Evolutionary conservation across 2,113 vertebrate genomes (phyloP).

Genomic region (Nanorana parkeri): DNA sequence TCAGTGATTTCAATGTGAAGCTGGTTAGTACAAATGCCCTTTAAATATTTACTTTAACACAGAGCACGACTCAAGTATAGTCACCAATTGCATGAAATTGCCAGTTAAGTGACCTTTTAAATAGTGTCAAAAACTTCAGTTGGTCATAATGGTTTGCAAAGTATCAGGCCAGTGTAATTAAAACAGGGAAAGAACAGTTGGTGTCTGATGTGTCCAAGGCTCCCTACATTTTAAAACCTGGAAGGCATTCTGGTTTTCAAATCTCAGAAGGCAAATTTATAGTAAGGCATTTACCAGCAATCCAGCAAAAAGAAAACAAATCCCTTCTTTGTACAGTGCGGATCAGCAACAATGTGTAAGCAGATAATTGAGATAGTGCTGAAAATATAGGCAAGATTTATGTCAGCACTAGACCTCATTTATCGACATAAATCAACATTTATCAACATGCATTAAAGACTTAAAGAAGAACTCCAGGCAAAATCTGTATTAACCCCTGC

Average conservation of each 20-base stretch:
- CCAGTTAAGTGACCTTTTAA: conserved; percentile 43
- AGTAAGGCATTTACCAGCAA: neutral
- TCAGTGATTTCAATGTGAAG: neutral
- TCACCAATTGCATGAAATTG: conserved; percentile 29
- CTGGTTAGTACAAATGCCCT: conserved; percentile 25
- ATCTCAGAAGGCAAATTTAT: conserved; percentile 1
- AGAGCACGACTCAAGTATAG: neutral
- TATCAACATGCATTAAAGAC: too few relatives aligned
- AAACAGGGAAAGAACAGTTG: neutral
- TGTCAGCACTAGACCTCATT: too few relatives aligned
- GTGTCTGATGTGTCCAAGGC: conserved; percentile 1
- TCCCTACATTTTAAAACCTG: conserved; percentile 7
- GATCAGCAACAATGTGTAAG: neutral
- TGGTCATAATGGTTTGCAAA: conserved; percentile 21
- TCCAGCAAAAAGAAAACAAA: neutral
- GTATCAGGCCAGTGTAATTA: conserved; percentile 14
- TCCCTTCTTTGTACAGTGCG: neutral
- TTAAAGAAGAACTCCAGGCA: too few relatives aligned
- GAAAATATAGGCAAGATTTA: too few relatives aligned
- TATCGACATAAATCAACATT: too few relatives aligned
- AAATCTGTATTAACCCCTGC: too few relatives aligned
- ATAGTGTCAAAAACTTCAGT: conserved; percentile 30
- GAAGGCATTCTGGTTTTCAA: conserved; percentile 1
- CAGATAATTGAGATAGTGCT: too few relatives aligned
- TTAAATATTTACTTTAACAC: conserved; percentile 44